phyloP scores from a whole-genome alignment of 2,113 vertebrate genomes.

The Baryphthengus martii region DNA sequence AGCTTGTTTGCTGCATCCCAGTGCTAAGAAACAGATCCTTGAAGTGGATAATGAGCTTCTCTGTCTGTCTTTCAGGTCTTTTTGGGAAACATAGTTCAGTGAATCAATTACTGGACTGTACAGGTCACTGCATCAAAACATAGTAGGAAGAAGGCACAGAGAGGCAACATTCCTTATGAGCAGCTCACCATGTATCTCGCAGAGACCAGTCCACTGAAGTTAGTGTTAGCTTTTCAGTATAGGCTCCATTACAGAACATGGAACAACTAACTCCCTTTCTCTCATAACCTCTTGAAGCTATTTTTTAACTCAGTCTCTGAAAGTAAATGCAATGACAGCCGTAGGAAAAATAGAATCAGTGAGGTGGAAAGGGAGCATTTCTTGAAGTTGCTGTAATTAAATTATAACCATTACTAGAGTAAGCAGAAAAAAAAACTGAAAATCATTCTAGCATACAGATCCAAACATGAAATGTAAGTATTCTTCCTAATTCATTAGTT shows the following conservation, averaged over 20 bases:
- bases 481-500: constrained; percentile 16
- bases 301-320: neutral
- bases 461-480: neutral
- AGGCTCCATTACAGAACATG: neutral
- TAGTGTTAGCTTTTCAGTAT: neutral
- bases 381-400: constrained; percentile 38
- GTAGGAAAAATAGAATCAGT: neutral
- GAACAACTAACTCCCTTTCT: neutral
- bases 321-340: neutral
- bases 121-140: neutral
- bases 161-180: neutral
- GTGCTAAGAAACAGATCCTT: neutral
- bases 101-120: neutral
- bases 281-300: neutral
- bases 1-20: neutral
- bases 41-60: neutral
- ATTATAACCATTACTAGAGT: constrained; percentile 18
- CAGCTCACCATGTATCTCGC: neutral
- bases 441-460: neutral
- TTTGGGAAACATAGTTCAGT: neutral
- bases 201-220: neutral
- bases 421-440: constrained; percentile 8
- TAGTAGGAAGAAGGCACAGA: neutral
- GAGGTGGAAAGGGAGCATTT: constrained; percentile 7
- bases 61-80: neutral